Evolutionary conservation across 2,888 invertebrate species (phyloP).

Genomic region (Xestia xanthographa): DNA sequence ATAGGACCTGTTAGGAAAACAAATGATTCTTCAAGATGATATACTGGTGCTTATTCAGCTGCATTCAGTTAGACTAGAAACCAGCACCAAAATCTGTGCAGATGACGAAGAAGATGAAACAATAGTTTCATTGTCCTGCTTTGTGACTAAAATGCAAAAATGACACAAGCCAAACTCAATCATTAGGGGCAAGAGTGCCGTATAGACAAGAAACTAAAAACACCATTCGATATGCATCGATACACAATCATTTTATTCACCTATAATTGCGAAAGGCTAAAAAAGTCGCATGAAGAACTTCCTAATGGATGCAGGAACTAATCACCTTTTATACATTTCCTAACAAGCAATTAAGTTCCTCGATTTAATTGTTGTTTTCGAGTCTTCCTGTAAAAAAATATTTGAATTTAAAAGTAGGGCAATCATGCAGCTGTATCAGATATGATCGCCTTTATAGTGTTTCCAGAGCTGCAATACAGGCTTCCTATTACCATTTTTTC

Average conservation of each 20-base stretch:
- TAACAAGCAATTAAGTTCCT: conserved; percentile 17
- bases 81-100: not conserved
- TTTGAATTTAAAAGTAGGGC: conserved; percentile 4
- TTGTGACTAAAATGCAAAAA: not conserved
- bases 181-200: accelerated
- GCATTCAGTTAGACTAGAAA: not conserved
- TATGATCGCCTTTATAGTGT: no score
- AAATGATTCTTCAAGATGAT: not conserved
- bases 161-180: accelerated
- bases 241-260: not conserved
- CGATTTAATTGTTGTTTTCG: conserved; percentile 20
- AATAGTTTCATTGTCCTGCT: no score
- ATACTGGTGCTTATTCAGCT: not conserved
- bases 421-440: not conserved
- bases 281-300: conserved; percentile 13
- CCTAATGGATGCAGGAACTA: conserved; percentile 28
- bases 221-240: not conserved
- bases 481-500: not conserved
- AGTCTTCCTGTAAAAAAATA: conserved; percentile 12
- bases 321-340: conserved; percentile 17
- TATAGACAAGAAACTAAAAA: not conserved
- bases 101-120: not conserved
- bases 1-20: not conserved
- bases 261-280: not conserved
- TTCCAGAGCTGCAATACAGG: not conserved